Evolutionary conservation across 2,113 vertebrate genomes (phyloP).

Genomic region (Thinocorus orbignyianus): DNA sequence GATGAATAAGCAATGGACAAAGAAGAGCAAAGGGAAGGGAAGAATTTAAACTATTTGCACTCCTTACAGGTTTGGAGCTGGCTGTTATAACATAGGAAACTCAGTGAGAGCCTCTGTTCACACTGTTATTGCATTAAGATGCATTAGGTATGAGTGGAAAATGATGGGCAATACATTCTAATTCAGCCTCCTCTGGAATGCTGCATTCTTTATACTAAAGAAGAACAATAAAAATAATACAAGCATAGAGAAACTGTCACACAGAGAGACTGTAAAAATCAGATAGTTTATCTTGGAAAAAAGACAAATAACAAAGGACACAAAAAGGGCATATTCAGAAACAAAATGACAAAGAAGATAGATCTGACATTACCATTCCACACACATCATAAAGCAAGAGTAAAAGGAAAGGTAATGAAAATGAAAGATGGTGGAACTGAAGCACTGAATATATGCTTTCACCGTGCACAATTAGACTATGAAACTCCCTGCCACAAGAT

Average conservation of each 20-base stretch:
- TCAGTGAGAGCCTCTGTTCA: neutral
- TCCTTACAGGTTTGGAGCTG: neutral
- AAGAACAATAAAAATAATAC: constrained; percentile 42
- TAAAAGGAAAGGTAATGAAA: neutral
- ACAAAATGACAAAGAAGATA: neutral
- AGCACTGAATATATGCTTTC: neutral
- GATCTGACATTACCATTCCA: constrained; percentile 16
- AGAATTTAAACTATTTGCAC: neutral
- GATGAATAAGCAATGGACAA: neutral
- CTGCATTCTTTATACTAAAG: neutral
- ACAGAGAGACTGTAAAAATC: neutral
- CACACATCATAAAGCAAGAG: constrained; percentile 12
- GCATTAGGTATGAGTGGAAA: neutral
- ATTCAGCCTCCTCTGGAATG: constrained; percentile 5
- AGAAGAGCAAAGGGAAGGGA: neutral
- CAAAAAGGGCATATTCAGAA: constrained; percentile 26
- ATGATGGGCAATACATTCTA: neutral
- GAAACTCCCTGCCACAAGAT: neutral
- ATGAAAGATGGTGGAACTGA: neutral
- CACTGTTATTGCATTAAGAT: neutral
- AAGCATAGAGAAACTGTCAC: constrained; percentile 9
- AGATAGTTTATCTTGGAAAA: constrained; percentile 31
- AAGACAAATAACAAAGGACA: constrained; percentile 47
- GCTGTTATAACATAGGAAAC: neutral
- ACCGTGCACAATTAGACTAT: neutral